These are phyloP conservation scores for Antheraea pernyi DNA, from an alignment of 1,140 invertebrate species.

Conservation along the genomic window DNA sequence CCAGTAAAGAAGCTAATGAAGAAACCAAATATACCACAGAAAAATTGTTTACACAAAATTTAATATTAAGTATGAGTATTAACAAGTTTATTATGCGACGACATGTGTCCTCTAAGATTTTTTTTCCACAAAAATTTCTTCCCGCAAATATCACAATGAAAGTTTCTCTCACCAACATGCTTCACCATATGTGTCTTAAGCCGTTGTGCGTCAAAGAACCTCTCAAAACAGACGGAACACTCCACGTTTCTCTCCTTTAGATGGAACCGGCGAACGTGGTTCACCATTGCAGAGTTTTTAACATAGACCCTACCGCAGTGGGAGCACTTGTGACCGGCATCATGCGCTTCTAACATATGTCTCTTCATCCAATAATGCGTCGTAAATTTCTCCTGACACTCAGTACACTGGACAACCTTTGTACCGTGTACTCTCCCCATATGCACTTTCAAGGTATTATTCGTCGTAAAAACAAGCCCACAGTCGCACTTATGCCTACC, in stretches of 20 bases:
- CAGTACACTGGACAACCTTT: constrained; percentile 38
- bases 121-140: constrained; percentile 76
- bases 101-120: constrained; percentile 52
- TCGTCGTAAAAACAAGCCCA: constrained; percentile 36
- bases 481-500: constrained; percentile 44
- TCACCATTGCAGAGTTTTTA: constrained; percentile 51
- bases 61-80: constrained; percentile 5
- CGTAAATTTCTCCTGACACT: constrained; percentile 52
- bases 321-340: constrained; percentile 45
- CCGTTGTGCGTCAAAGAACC: constrained; percentile 75
- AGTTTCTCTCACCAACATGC: constrained; percentile 86
- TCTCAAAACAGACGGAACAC: constrained; percentile 52
- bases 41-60: neutral
- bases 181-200: constrained; percentile 72
- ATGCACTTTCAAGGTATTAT: constrained; percentile 29
- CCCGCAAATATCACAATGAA: constrained; percentile 83
- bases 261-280: constrained; percentile 53
- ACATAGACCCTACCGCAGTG: constrained; percentile 54
- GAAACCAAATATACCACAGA: too few relatives aligned
- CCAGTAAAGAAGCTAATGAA: too few relatives aligned
- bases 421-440: constrained; percentile 43
- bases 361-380: constrained; percentile 44
- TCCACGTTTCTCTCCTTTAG: constrained; percentile 61
- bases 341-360: constrained; percentile 44
- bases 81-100: constrained; percentile 32